phyloP scores from a whole-genome alignment of 1,140 invertebrate genomes.

The Brachionus rubens region DNA sequence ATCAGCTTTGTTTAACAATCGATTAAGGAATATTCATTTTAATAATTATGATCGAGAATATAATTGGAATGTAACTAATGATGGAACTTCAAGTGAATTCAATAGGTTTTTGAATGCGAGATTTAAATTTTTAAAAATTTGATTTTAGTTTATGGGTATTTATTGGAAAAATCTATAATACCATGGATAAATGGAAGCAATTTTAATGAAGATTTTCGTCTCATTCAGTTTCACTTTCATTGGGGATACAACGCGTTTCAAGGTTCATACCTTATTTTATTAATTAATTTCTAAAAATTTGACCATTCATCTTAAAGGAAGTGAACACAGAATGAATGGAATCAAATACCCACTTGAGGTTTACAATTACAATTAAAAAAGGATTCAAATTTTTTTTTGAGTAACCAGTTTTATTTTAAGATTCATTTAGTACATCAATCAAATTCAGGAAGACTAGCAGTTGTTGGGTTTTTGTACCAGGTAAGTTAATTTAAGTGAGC shows the following conservation, averaged over 20 bases:
- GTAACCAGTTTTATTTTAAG: too few species aligned
- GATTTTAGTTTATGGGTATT: neutral
- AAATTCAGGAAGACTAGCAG: neutral
- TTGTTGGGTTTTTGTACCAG: neutral
- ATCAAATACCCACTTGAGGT: neutral
- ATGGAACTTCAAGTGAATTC: neutral
- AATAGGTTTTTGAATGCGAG: neutral
- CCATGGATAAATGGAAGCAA: neutral
- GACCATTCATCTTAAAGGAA: too few species aligned
- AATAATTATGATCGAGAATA: neutral
- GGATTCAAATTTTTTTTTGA: too few species aligned
- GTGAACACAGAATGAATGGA: neutral
- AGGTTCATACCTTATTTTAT: neutral
- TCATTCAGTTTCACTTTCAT: slow-evolving; percentile 1
- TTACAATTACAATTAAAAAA: too few species aligned
- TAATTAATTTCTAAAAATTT: too few species aligned
- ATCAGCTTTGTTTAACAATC: neutral
- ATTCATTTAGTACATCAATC: neutral
- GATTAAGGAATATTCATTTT: neutral
- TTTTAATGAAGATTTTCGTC: neutral
- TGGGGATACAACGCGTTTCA: neutral
- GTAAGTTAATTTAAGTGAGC: neutral
- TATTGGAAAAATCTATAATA: neutral
- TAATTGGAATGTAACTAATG: neutral
- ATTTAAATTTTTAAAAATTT: neutral